Evolutionary conservation across 2,888 invertebrate genomes (phyloP).

Genomic region (Thera britannica): DNA sequence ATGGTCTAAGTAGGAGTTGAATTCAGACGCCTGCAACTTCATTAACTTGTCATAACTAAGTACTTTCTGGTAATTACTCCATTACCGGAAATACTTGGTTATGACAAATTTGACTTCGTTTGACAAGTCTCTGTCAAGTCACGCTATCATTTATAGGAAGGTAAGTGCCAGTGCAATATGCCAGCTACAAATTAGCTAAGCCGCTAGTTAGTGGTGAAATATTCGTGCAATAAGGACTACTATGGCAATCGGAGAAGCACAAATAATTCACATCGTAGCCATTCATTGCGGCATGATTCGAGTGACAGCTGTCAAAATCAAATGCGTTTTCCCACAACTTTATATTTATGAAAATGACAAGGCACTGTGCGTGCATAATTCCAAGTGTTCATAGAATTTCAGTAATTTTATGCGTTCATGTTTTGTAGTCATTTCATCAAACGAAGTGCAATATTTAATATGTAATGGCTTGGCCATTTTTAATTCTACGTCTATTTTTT

Average conservation of each 20-base stretch:
- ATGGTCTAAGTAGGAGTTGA: conserved; percentile 12
- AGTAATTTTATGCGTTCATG: conserved; percentile 12
- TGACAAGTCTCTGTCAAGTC: conserved; percentile 27
- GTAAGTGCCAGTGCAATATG: conserved; percentile 28
- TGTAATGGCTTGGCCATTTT: not conserved
- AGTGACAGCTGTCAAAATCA: conserved; percentile 32
- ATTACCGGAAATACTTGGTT: too few species aligned
- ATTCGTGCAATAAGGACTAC: conserved; percentile 40
- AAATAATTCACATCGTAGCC: conserved; percentile 30
- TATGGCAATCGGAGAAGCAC: conserved; percentile 43
- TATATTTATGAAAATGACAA: conserved; percentile 22
- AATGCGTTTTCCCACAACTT: conserved; percentile 25
- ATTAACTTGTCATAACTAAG: conserved; percentile 21
- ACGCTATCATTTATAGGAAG: conserved; percentile 23
- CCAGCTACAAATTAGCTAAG: conserved; percentile 26
- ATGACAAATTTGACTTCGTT: too few species aligned
- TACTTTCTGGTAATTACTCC: conserved; percentile 25
- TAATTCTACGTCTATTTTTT: not conserved
- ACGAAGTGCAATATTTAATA: conserved; percentile 16
- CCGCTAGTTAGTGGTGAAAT: conserved; percentile 23
- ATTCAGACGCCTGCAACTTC: conserved; percentile 14
- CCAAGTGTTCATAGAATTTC: conserved; percentile 15
- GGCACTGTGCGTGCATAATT: conserved; percentile 18
- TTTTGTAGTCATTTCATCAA: conserved; percentile 9
- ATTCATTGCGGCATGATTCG: conserved; percentile 36